Base-by-base conservation (phyloP, 2,797 vertebrate species). In the Lutjanus campechanus region DNA sequence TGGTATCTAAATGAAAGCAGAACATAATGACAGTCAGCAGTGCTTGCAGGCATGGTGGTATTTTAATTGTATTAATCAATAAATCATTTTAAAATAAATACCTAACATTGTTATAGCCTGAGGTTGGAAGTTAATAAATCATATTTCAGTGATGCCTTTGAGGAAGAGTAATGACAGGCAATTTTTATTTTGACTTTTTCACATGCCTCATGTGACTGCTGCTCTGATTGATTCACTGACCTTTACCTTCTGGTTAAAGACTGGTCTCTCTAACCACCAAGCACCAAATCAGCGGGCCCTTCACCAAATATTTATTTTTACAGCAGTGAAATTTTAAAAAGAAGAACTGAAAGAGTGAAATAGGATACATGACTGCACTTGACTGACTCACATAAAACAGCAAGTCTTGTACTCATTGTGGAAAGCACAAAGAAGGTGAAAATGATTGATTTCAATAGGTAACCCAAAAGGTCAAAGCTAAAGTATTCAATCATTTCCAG, bases 401-500 rank as follows among this genome's bases (percentile, higher is more conserved):
- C 7, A 41, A 17, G n/a, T 3, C 20, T 68, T 46, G 7, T 46
- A 29, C 36, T 73, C 15, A 44, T 46, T 9, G 47, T 20, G 44
- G 1, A 63, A 51, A 11, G 1, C 5, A 41, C 12, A 49, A 5
- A 56, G 9, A 29, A n/a, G 36, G 7, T 49, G 5, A 54, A 50
- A 67, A n/a, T 16, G 10, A 36, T 13, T 46, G 1, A 59, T 83
- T 85, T 86, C 36, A 64, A 4, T 43, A n/a, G 4, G 51, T 55
- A 73, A 70, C 73, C n/a, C 29, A 69, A 25, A 6, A 73, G 8
- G 60, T 75, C 22, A 69, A 46, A 46, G 53, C 13, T 40, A 17
- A 74, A 69, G 22, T 51, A 36, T 69, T 76, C 22, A 25, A 55
- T 68, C 17, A 68, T 65, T 72, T 72, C 22, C n/a, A 68, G 16